Evolutionary conservation across 2,888 invertebrate species (phyloP), one percentile per base, ranked within the genome.

Genomic region (Spodoptera picta): DNA sequence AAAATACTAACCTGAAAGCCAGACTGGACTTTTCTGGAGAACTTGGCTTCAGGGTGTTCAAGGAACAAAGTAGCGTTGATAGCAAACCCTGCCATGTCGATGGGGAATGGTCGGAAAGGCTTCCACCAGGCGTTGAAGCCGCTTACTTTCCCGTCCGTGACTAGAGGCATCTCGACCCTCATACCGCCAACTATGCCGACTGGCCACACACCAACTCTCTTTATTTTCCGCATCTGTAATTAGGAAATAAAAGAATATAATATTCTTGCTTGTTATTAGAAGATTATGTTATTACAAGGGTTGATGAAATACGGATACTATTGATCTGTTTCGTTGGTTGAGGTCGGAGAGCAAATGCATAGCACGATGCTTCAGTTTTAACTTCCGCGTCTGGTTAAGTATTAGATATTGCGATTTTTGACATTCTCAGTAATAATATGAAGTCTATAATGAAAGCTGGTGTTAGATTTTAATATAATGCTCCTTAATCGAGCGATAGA

Each of bases 31-130:
- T 97, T 96, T 82, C 97, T 97, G 0, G 97, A 97, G 90, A 99
- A 98, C 69, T 94, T 92, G 0, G 97, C 98, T 45, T 97, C 95
- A 0, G 97, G 96, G 80, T 96, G 96, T 19, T 96, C 94, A 4
- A 97, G 89, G 50, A 98, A 95, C 60, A 98, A 90, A 19, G 96
- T 96, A 2, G 98, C 92, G 86, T 98, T 98, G 46, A 99, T 97
- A 7, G 98, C 98, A 86, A 99, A 99, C 0, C 98, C 99, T 0
- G 99, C 99, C 99, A 99, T 99, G 85, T 99, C 99, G 44, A 99
- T 96, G 0, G 99, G 99, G 94, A 99, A 99, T 0, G 98, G 97
- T 67, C 99, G 95, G 79, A 98, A 97, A 0, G 98, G 97, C 83
- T 97, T 97, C 98, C 98, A 99, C 0, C 96, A 97, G 0, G 97